A percentile compares a stretch with the other conserved stretches of the same genome.
Conservation (phyloP, 2,888 invertebrate species). For the Heliconius hortense region DNA sequence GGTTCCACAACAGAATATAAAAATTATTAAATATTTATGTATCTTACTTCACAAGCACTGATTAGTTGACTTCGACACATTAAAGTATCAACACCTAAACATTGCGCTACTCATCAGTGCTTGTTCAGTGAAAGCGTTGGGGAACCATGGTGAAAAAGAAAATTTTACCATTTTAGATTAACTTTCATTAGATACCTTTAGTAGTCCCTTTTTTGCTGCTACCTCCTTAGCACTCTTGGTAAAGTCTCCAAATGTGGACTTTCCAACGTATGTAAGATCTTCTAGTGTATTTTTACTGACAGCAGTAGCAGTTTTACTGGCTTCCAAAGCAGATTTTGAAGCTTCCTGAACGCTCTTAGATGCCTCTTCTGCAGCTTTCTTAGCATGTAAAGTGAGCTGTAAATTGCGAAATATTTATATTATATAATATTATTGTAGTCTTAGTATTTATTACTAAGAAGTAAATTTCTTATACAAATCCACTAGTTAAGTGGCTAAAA, state of each 20-base stretch:
- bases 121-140: too few species aligned
- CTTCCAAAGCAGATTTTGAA: constrained; percentile 91
- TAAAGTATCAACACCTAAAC: too few species aligned
- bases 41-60: too few species aligned
- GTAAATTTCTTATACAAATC: not conserved
- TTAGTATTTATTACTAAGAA: not conserved
- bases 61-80: too few species aligned
- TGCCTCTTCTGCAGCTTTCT: constrained; percentile 92
- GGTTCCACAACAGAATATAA: not conserved
- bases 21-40: too few species aligned
- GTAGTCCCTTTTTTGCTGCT: constrained; percentile 91
- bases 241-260: constrained; percentile 93
- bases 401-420: not conserved
- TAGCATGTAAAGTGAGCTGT: constrained; percentile 92
- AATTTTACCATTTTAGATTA: too few species aligned
- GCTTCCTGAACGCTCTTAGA: constrained; percentile 92
- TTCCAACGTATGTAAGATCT: constrained; percentile 94
- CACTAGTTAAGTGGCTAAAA: not conserved
- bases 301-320: constrained; percentile 93
- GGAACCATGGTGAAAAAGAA: too few species aligned
- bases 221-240: constrained; percentile 96
- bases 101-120: too few species aligned
- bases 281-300: constrained; percentile 94
- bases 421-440: not conserved
- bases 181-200: constrained; percentile 83